Conservation (phyloP, 2,888 invertebrate genomes). For the Eilema caniola region DNA sequence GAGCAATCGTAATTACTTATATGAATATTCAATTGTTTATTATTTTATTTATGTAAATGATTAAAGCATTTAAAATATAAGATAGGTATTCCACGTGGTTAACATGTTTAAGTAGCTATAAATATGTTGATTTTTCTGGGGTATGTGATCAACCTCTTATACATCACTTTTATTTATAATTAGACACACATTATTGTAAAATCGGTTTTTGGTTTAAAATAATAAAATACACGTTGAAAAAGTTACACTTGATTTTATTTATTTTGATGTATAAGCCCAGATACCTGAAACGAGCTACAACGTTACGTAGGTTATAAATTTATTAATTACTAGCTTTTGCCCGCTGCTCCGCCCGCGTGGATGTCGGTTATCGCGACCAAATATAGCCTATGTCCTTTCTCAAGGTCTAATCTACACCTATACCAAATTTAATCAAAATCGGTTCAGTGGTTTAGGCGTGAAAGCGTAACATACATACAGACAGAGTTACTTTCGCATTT, state of each 20-base stretch:
- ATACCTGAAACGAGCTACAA: too few species aligned
- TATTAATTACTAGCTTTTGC: too few species aligned
- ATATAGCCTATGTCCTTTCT: too few species aligned
- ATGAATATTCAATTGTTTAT: conserved; percentile 48
- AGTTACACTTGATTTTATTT: conserved; percentile 15
- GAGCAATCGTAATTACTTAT: conserved; percentile 30
- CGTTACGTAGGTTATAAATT: too few species aligned
- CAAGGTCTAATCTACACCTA: too few species aligned
- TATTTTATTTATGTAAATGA: conserved; percentile 56
- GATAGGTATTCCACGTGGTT: conserved; percentile 55
- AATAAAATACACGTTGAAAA: conserved; percentile 57
- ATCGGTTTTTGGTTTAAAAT: conserved; percentile 60
- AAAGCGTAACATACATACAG: too few species aligned
- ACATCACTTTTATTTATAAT: conserved; percentile 54
- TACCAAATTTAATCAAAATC: too few species aligned
- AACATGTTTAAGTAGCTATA: conserved; percentile 51
- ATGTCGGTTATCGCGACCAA: too few species aligned
- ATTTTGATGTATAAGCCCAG: too few species aligned
- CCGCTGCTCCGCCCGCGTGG: too few species aligned
- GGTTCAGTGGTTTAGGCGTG: too few species aligned
- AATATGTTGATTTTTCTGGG: conserved; percentile 30
- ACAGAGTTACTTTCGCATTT: too few species aligned
- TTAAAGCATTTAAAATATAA: conserved; percentile 62
- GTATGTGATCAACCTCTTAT: conserved; percentile 33
- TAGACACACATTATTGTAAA: conserved; percentile 55